Conservation (phyloP, 2,113 vertebrate genomes). For the Nothoprocta pentlandii region DNA sequence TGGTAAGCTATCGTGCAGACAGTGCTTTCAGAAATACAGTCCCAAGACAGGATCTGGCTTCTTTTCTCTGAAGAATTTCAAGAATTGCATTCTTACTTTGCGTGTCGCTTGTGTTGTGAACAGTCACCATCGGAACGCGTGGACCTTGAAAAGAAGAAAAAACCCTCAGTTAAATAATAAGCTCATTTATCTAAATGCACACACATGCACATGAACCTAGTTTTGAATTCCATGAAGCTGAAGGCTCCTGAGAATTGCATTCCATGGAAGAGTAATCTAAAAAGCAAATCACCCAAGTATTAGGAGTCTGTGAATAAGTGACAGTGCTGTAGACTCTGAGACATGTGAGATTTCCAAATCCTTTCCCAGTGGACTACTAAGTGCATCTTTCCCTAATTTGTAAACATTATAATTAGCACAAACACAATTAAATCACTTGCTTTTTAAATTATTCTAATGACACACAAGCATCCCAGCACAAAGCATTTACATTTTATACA, state of each 20-base stretch:
- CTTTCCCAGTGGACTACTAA: neutral
- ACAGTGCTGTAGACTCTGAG: neutral
- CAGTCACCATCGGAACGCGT: conserved; percentile 86
- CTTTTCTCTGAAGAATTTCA: neutral
- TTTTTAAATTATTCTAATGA: conserved; percentile 12
- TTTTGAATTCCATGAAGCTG: neutral
- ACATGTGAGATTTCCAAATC: conserved; percentile 5
- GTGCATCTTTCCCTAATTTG: conserved; percentile 30
- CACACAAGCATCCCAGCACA: neutral
- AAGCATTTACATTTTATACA: conserved; percentile 4
- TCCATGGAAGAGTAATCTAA: conserved; percentile 30
- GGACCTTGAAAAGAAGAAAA: conserved; percentile 80
- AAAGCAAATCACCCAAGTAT: conserved; percentile 48
- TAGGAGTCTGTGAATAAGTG: conserved; percentile 55
- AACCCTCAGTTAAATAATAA: conserved; percentile 8
- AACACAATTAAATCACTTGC: conserved; percentile 30
- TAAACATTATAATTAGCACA: conserved; percentile 53
- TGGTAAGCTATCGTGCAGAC: neutral
- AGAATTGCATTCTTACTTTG: conserved; percentile 84
- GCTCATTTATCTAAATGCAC: neutral
- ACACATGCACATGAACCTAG: neutral
- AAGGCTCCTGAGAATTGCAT: neutral
- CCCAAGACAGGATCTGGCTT: neutral
- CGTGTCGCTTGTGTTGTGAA: conserved; percentile 85
- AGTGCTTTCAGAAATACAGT: neutral